These are phyloP conservation scores for Vicugna pacos DNA, from an alignment of 2,113 vertebrate genomes.

Conservation along the genomic window DNA sequence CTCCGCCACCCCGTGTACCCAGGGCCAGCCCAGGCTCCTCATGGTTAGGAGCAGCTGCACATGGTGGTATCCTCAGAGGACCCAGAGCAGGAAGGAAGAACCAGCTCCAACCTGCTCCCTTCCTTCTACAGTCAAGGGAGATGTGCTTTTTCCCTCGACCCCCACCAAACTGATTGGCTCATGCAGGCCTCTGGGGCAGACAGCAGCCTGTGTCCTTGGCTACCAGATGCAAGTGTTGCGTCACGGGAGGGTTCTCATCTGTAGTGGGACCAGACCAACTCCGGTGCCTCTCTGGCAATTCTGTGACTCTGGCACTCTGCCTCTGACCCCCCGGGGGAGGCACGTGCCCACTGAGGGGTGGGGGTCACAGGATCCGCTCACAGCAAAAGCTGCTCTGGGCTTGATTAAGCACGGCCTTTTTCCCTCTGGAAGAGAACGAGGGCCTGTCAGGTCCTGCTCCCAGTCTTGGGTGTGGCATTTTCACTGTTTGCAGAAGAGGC, in stretches of 20 bases:
- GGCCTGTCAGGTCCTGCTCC: not conserved
- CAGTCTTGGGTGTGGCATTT: too few species aligned
- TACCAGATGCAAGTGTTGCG: not conserved
- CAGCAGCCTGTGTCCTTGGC: not conserved
- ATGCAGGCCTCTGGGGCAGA: not conserved
- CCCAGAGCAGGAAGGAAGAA: not conserved
- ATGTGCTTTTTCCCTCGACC: not conserved
- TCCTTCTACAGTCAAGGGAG: not conserved
- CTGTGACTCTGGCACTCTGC: not conserved
- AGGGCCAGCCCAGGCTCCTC: not conserved
- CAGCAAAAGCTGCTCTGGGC: not conserved
- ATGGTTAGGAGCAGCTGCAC: not conserved
- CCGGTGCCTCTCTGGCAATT: not conserved
- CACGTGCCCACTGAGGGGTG: fast-evolving
- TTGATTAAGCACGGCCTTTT: not conserved
- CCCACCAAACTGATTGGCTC: not conserved
- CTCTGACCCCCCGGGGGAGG: not conserved
- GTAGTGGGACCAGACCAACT: not conserved
- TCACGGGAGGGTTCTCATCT: not conserved
- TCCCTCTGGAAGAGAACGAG: not conserved
- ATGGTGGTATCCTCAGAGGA: not conserved
- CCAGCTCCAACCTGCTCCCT: not conserved
- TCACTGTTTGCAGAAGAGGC: not conserved
- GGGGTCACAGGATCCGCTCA: not conserved
- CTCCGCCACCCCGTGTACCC: not conserved